phyloP scores from a whole-genome alignment of 2,113 vertebrate genomes.

The Rhinopomastus cyanomelas region DNA sequence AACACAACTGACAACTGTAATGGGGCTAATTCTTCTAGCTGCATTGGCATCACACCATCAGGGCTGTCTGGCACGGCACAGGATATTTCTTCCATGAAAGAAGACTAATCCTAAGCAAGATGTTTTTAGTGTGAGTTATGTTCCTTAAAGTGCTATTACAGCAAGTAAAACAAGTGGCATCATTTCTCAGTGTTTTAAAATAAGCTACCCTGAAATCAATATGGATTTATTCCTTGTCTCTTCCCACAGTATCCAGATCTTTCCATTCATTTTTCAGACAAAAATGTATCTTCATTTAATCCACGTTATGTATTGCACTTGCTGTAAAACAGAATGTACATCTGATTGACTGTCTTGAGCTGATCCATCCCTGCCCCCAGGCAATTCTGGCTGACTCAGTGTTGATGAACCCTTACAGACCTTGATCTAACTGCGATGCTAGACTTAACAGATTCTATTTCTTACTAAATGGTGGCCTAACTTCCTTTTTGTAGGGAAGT shows the following conservation, averaged over 20 bases:
- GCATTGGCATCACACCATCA: constrained; percentile 11
- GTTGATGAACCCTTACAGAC: neutral
- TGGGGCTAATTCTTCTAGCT: constrained; percentile 31
- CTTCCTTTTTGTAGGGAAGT: neutral
- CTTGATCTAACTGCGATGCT: neutral
- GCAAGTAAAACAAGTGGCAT: constrained; percentile 48
- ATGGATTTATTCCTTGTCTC: constrained; percentile 53
- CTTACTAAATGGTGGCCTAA: neutral
- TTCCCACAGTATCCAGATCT: constrained; percentile 10
- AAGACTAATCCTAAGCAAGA: constrained; percentile 38
- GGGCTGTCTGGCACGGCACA: constrained; percentile 30
- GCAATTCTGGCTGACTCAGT: neutral
- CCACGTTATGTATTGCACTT: neutral
- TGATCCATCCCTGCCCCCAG: neutral
- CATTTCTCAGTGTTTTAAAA: constrained; percentile 50
- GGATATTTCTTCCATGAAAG: constrained; percentile 10
- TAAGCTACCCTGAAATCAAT: constrained; percentile 32
- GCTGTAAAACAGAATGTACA: neutral
- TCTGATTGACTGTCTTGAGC: neutral
- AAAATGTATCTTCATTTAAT: constrained; percentile 19
- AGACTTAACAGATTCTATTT: neutral
- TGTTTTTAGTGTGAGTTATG: constrained; percentile 22
- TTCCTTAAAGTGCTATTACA: constrained; percentile 53
- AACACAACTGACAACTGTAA: constrained; percentile 24
- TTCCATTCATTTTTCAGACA: neutral